Evolutionary conservation across 2,888 invertebrate species (phyloP).

Genomic region (Heliconius ethilla): DNA sequence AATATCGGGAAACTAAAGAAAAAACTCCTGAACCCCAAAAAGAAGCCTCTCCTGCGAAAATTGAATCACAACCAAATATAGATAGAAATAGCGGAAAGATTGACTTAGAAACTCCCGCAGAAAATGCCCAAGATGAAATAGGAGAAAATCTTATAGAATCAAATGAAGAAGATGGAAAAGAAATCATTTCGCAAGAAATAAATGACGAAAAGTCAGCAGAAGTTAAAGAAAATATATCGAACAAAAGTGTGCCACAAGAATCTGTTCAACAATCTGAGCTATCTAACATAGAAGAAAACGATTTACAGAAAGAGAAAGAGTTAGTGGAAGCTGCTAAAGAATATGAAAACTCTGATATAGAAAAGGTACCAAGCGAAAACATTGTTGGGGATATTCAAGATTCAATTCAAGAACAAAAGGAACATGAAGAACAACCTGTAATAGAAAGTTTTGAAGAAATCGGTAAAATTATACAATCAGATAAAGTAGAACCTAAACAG

Average conservation of each 20-base stretch:
- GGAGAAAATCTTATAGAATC: conserved; percentile 39
- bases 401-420: neutral
- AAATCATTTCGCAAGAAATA: neutral
- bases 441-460: conserved; percentile 9
- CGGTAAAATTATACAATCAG: conserved; percentile 44
- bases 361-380: neutral
- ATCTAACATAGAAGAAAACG: neutral
- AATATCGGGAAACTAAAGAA: conserved; percentile 63
- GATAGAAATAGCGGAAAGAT: conserved; percentile 37
- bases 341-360: neutral
- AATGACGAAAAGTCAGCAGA: neutral
- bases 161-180: neutral
- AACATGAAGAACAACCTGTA: neutral
- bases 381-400: neutral
- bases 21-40: conserved; percentile 54
- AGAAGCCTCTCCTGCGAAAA: conserved; percentile 34
- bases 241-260: conserved; percentile 2
- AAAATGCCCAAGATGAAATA: conserved; percentile 41
- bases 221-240: neutral
- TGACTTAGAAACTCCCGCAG: conserved; percentile 39
- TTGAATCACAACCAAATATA: conserved; percentile 32
- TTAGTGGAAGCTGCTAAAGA: conserved; percentile 15
- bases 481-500: conserved; percentile 52
- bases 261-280: neutral
- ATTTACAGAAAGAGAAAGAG: conserved; percentile 10